These are phyloP conservation scores for Leptopterna dolabrata DNA, from an alignment of 2,888 invertebrate species.

Conservation along the genomic window DNA sequence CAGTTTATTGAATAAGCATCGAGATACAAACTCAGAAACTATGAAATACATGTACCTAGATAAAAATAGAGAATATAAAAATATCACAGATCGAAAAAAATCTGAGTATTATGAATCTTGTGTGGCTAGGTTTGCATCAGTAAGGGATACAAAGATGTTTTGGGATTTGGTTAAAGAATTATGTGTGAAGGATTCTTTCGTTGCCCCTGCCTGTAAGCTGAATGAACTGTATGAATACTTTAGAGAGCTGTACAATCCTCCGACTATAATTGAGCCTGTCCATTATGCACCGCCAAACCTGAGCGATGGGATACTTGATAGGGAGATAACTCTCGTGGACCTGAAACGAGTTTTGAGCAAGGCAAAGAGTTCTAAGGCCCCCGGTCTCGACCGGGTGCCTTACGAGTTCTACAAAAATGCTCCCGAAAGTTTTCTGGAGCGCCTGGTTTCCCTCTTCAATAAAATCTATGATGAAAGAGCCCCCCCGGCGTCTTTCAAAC, in stretches of 20 bases:
- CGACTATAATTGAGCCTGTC: background rate
- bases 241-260: background rate
- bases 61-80: background rate
- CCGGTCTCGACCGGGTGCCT: background rate
- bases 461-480: background rate
- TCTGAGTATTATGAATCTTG: background rate
- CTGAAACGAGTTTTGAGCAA: background rate
- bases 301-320: background rate
- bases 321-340: background rate
- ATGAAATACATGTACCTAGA: background rate
- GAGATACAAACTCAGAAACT: background rate
- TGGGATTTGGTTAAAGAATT: background rate
- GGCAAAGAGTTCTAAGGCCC: background rate
- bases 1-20: background rate
- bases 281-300: background rate
- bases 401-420: background rate
- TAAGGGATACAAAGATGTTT: background rate
- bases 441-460: background rate
- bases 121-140: background rate
- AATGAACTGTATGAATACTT: background rate
- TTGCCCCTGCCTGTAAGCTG: background rate
- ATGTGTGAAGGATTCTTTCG: background rate
- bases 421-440: background rate
- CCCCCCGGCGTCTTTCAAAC: background rate
- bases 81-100: background rate